phyloP scores from a whole-genome alignment of 1,140 invertebrate genomes.

The Cyclina sinensis region DNA sequence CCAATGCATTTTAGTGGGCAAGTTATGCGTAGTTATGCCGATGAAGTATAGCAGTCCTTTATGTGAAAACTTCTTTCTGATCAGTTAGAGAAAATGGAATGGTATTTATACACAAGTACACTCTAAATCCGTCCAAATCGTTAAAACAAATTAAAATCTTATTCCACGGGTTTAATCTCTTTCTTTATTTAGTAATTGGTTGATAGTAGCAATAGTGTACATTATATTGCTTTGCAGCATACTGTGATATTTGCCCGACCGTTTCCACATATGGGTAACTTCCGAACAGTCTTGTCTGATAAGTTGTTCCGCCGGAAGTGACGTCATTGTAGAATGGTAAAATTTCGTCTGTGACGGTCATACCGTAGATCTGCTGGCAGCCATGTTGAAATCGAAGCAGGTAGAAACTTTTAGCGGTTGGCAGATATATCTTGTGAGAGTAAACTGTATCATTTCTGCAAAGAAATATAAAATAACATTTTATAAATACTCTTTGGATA shows the following conservation, averaged over 20 bases:
- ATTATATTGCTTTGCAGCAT: conserved; percentile 34
- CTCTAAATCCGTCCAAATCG: too few relatives aligned
- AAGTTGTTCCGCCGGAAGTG: not conserved
- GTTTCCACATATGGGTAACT: conserved; percentile 49
- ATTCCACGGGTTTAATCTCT: too few relatives aligned
- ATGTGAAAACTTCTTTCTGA: too few relatives aligned
- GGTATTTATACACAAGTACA: too few relatives aligned
- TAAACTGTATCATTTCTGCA: conserved; percentile 56
- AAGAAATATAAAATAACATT: not conserved
- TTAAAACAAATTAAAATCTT: too few relatives aligned
- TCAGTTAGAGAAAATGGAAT: too few relatives aligned
- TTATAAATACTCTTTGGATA: not conserved
- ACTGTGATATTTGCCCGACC: not conserved
- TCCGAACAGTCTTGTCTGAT: conserved; percentile 12
- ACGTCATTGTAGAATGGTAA: conserved; percentile 60
- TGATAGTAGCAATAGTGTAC: conserved; percentile 59
- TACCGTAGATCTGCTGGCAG: conserved; percentile 55
- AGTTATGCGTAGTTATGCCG: too few relatives aligned
- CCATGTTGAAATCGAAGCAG: conserved; percentile 52
- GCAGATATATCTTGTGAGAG: conserved; percentile 55
- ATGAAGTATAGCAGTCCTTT: too few relatives aligned
- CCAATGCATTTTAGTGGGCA: too few relatives aligned
- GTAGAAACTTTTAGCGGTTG: conserved; percentile 45
- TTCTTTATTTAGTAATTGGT: conserved; percentile 55
- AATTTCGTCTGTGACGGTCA: conserved; percentile 45